phyloP scores from a whole-genome alignment of 2,113 vertebrate species.

The Toxotes chatareus region DNA sequence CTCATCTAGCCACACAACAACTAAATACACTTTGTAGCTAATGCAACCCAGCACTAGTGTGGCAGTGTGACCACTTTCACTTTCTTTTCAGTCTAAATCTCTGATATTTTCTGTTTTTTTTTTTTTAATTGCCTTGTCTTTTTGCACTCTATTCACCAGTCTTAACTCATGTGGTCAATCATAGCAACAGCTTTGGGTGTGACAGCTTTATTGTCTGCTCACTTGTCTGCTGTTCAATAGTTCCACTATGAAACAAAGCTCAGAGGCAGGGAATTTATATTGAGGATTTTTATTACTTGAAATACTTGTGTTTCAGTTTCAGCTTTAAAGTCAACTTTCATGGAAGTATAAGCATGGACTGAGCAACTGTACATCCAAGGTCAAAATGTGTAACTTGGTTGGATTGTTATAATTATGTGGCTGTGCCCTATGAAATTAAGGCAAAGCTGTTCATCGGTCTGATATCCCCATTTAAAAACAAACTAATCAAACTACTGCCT shows the following conservation, averaged over 20 bases:
- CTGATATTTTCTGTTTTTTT: background rate
- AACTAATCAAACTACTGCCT: background rate
- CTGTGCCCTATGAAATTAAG: background rate
- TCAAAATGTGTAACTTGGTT: background rate
- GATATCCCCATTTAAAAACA: background rate
- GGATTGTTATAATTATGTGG: background rate
- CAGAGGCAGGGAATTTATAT: background rate
- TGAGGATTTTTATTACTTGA: background rate
- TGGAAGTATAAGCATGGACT: background rate
- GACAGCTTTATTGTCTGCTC: background rate
- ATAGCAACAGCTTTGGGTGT: background rate
- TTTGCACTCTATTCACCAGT: background rate
- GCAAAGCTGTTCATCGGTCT: background rate
- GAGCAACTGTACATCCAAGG: too few relatives aligned
- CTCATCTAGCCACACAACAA: background rate
- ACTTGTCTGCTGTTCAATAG: background rate
- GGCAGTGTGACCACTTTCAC: background rate
- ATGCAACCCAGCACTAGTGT: background rate
- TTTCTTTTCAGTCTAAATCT: background rate
- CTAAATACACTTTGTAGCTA: background rate
- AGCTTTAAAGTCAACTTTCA: slow-evolving; percentile 1
- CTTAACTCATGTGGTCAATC: background rate
- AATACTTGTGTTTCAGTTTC: background rate
- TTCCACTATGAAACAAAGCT: background rate
- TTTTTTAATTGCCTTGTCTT: background rate